Evolutionary conservation across 2,113 vertebrate genomes (phyloP), one percentile per base, ranked within the genome.

Genomic region (Neofelis nebulosa): DNA sequence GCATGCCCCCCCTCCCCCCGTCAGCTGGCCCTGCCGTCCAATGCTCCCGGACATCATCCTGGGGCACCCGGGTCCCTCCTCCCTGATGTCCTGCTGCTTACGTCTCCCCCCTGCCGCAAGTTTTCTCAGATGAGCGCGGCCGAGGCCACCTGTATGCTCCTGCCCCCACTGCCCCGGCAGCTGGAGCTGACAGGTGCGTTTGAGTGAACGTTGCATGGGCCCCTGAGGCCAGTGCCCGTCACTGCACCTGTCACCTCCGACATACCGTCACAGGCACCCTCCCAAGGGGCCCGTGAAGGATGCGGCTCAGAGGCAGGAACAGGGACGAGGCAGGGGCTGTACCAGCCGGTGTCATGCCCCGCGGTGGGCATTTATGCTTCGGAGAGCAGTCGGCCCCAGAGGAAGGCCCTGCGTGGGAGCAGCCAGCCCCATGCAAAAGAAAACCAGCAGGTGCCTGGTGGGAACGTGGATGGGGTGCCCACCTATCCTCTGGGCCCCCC

Each of bases 211-310:
- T 74, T 76, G 38, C 73, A 29, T 38, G 3, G 23, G 23, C 19
- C 38, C 11, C 11, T 27, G 31, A 52, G 7, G 52, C 65, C 66
- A 45, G 45, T 45, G 16, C 38, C 3, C 38, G 50, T 29, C 13
- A 1, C 2, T 45, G 38, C 5, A 3, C 25, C 73, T 0, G 4
- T 6, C 25, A 2, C 25, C 23, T 12, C 36, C 7, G 5, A 41
- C 38, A 25, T 23, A 27, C 38, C 14, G 0, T 15, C 23, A 29
- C 7, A 4, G 73, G n/a, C 4, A 2, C 69, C 69, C n/a, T 38
- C 18, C 19, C n/a, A 45, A 45, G 45, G 45, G 45, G 45, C 7
- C 45, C 7, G 45, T 45, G 45, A 45, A 45, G 45, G 45, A 9
- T 45, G 45, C 1, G 0, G 69, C 36, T 3, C 69, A 13, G 69